Base-by-base conservation (phyloP, 37 sponge, comb jelly and placozoan genomes). In the Cladorhizidae sp. region DNA sequence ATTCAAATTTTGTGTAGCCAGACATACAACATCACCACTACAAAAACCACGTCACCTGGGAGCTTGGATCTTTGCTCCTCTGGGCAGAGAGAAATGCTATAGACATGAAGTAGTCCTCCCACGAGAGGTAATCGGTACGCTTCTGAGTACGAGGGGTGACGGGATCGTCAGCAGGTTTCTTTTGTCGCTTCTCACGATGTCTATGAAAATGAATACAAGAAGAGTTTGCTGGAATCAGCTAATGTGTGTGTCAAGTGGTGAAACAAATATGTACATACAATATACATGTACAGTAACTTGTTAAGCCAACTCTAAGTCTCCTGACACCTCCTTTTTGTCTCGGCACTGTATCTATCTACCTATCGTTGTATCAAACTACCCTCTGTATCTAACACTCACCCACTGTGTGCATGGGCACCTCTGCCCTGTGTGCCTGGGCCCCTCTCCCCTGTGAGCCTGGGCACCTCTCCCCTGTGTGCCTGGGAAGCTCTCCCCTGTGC, bases 21-120 rank as follows among this genome's bases (percentile, higher is more conserved):
- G 9, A 45, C 35, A 31, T 31, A 69, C 22, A 72, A 28, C 33
- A 29, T 3, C 3, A 55, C 14, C 20, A 37, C 51, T 28, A 59
- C 31, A n/a, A n/a, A n/a, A n/a, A 33, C 9, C 9, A 20, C n/a
- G 22, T 33, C 40, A 94, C 98, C 86, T 98, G 99, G 45, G 99
- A 89, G 59, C 50, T 84, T 11, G 99, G 99, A 70, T 98, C 99
- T 69, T 98, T 98, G 90, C 99, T 98, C 21, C 99, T 71, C 72
- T 98, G 95, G 18, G 99, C 93, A 33, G 95, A 91, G 51, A 98
- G 82, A 61, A 98, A 92, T 40, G 99, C 99, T 0, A 98, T 91
- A 3, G 97, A 88, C 99, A 98, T 98, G 79, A 98, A 98, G 70
- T 98, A 98, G 25, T 96, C 97, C 23, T 87, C 86, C 99, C 99